These are phyloP conservation scores for Pristionchus exspectatus DNA, from an alignment of 2,888 invertebrate species.

Conservation along the genomic window DNA sequence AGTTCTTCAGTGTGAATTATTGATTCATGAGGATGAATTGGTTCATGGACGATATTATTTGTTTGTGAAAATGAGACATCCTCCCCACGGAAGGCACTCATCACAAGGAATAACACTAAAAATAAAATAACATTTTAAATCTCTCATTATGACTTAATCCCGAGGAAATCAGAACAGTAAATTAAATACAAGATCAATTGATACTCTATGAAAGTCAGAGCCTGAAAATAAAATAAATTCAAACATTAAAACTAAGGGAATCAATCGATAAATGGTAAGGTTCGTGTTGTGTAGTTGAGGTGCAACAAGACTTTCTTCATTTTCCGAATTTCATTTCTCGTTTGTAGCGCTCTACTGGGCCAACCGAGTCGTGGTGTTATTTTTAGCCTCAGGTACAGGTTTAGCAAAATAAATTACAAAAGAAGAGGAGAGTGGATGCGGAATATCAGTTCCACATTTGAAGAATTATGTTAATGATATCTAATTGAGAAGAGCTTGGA, in stretches of 20 bases:
- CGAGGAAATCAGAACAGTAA: not conserved
- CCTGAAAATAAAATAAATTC: not conserved
- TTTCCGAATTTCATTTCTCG: not conserved
- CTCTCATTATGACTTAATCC: not conserved
- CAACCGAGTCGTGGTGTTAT: not conserved
- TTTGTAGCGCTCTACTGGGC: not conserved
- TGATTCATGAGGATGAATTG: slow-evolving; percentile 39
- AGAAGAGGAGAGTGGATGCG: too few species aligned
- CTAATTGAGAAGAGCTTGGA: too few species aligned
- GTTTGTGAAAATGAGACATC: not conserved
- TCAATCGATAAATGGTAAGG: not conserved
- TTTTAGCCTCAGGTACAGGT: not conserved
- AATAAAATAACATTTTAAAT: too few species aligned
- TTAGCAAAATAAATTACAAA: too few species aligned
- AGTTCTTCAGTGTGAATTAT: slow-evolving; percentile 34
- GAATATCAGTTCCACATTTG: too few species aligned
- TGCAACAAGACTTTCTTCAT: slow-evolving; percentile 1
- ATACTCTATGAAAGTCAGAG: not conserved
- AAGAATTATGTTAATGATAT: too few species aligned
- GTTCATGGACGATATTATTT: not conserved
- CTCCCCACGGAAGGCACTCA: slow-evolving; percentile 47
- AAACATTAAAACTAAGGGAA: not conserved
- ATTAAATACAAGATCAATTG: not conserved
- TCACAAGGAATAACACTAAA: not conserved
- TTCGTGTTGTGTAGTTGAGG: not conserved